Conservation (phyloP, 1,140 invertebrate genomes). For the Cyclargus thomasi region DNA sequence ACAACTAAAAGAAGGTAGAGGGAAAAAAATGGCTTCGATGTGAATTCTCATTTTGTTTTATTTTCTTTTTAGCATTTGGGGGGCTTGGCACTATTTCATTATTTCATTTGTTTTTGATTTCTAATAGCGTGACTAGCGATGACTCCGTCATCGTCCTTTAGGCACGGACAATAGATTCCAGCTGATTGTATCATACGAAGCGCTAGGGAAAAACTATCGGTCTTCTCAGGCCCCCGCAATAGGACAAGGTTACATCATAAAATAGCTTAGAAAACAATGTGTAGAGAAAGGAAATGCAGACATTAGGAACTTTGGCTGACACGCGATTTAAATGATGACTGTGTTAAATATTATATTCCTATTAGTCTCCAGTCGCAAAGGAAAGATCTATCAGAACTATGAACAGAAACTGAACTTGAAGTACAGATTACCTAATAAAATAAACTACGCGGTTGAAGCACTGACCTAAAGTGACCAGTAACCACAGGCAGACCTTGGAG, state of each 20-base stretch:
- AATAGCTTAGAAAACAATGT: constrained; percentile 1
- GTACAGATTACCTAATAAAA: background rate
- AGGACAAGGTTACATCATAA: background rate
- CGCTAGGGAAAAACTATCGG: background rate
- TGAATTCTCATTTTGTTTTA: too few relatives aligned
- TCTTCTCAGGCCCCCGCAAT: background rate
- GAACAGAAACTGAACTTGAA: too few relatives aligned
- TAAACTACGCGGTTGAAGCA: background rate
- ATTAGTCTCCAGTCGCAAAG: too few relatives aligned
- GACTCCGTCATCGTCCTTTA: background rate
- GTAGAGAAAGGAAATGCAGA: background rate
- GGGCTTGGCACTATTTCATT: too few relatives aligned
- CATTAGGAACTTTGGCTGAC: background rate
- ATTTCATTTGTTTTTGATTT: too few relatives aligned
- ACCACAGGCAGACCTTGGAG: background rate
- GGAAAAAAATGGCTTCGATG: too few relatives aligned
- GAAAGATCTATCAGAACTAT: too few relatives aligned
- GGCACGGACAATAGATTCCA: background rate
- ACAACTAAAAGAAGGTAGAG: too few relatives aligned
- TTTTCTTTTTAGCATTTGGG: too few relatives aligned
- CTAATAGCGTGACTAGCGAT: background rate
- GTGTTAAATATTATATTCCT: too few relatives aligned
- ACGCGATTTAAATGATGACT: too few relatives aligned
- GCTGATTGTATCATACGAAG: background rate
- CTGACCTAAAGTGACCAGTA: background rate